Conservation (phyloP, 2,888 invertebrate species). For the Pardosa pseudoannulata region DNA sequence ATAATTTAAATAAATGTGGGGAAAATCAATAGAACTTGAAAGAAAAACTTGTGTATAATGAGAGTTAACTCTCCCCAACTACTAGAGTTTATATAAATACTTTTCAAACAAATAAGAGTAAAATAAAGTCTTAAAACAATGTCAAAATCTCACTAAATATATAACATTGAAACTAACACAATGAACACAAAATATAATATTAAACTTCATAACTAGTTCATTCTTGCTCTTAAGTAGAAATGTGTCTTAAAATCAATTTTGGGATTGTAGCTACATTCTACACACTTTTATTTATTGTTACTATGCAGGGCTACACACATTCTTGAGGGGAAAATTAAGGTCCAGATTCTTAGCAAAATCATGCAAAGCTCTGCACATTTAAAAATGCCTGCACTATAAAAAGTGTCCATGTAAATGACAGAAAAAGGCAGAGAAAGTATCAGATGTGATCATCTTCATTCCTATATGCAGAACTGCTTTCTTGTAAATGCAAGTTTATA, state of each 20-base stretch:
- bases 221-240: constrained; percentile 8
- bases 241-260: background rate
- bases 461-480: background rate
- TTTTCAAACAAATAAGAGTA: too few species aligned
- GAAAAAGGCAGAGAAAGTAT: constrained; percentile 6
- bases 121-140: background rate
- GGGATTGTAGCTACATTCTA: background rate
- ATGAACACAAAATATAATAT: background rate
- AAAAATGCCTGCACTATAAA: background rate
- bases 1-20: too few species aligned
- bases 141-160: background rate
- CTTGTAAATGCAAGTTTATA: constrained; percentile 32
- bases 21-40: too few species aligned
- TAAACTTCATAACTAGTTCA: background rate
- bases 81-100: too few species aligned
- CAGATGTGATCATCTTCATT: background rate
- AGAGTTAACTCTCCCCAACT: too few species aligned
- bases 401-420: constrained; percentile 5
- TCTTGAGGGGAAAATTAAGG: background rate
- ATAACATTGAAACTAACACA: background rate
- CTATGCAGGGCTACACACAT: background rate
- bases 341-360: background rate
- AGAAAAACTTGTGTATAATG: too few species aligned
- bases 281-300: background rate
- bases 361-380: background rate